Evolutionary conservation across 1,140 invertebrate species (phyloP).

Genomic region (Chymomyza costata): DNA sequence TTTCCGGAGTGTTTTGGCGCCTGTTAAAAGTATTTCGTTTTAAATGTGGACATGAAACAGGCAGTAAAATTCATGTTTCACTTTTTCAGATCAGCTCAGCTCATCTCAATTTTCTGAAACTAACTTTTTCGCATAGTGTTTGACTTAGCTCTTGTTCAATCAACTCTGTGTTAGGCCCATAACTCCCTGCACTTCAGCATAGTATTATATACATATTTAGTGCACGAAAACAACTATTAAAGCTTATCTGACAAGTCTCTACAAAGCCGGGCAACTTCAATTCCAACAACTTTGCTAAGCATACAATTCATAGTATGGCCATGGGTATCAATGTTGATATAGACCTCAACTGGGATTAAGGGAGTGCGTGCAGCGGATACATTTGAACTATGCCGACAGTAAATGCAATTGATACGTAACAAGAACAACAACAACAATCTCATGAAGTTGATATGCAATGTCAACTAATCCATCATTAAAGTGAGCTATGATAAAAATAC

Average conservation of each 20-base stretch:
- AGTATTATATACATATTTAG: slow-evolving; percentile 29
- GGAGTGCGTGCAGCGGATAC: slow-evolving; percentile 25
- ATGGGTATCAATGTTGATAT: slow-evolving; percentile 43
- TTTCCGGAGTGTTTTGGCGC: not conserved
- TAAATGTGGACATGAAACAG: too few species aligned
- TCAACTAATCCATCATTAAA: slow-evolving; percentile 32
- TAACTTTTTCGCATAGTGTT: not conserved
- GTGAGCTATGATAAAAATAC: not conserved
- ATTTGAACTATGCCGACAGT: slow-evolving; percentile 52
- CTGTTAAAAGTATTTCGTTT: not conserved
- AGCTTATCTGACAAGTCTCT: slow-evolving; percentile 51
- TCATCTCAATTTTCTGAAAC: not conserved
- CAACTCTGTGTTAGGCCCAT: slow-evolving; percentile 4
- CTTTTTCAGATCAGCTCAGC: not conserved
- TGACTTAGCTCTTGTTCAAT: slow-evolving; percentile 9
- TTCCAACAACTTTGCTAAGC: not conserved
- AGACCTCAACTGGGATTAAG: slow-evolving; percentile 68
- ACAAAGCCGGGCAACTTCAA: slow-evolving; percentile 32
- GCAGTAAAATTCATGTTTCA: not conserved
- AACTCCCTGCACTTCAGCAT: slow-evolving; percentile 9
- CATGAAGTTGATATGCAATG: slow-evolving; percentile 14
- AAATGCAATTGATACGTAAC: slow-evolving; percentile 18
- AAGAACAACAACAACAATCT: not conserved
- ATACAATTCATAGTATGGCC: not conserved
- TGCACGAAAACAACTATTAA: slow-evolving; percentile 51